Evolutionary conservation across 2,888 invertebrate species (phyloP).

Genomic region (Trachelus stipa): DNA sequence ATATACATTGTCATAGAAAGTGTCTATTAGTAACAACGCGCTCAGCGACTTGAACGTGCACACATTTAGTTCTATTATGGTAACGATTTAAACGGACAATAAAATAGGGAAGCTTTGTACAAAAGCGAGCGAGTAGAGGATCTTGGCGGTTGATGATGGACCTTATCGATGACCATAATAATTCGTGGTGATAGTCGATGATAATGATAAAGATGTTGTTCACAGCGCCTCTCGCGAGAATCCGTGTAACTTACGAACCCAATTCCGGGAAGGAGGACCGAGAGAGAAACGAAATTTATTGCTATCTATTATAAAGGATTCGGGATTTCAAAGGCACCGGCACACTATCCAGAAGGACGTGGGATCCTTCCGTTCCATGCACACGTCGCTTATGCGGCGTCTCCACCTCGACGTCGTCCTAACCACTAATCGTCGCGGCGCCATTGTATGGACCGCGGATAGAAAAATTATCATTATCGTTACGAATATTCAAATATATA

Average conservation of each 20-base stretch:
- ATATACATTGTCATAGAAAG: conserved; percentile 22
- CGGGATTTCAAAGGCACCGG: conserved; percentile 43
- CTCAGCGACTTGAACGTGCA: neutral
- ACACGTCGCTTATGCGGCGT: conserved; percentile 22
- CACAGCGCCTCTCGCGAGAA: conserved; percentile 1
- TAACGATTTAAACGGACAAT: neutral
- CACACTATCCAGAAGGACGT: conserved; percentile 38
- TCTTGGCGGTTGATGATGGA: neutral
- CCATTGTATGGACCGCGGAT: conserved; percentile 13
- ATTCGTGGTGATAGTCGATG: neutral
- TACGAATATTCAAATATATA: conserved; percentile 12
- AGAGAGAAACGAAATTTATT: conserved; percentile 35
- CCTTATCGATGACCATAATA: neutral
- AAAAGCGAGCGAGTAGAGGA: conserved; percentile 1
- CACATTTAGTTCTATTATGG: neutral
- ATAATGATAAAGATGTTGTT: neutral
- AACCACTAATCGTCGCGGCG: conserved; percentile 5
- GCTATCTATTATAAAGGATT: conserved; percentile 38
- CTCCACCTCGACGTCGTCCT: conserved; percentile 16
- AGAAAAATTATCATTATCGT: conserved; percentile 20
- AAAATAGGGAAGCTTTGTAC: conserved; percentile 1
- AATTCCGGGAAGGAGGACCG: conserved; percentile 6
- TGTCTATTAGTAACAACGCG: neutral
- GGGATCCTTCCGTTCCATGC: conserved; percentile 29
- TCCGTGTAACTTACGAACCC: neutral